These are phyloP conservation scores for Athrips mouffetella DNA, from an alignment of 2,888 invertebrate species.

Conservation along the genomic window DNA sequence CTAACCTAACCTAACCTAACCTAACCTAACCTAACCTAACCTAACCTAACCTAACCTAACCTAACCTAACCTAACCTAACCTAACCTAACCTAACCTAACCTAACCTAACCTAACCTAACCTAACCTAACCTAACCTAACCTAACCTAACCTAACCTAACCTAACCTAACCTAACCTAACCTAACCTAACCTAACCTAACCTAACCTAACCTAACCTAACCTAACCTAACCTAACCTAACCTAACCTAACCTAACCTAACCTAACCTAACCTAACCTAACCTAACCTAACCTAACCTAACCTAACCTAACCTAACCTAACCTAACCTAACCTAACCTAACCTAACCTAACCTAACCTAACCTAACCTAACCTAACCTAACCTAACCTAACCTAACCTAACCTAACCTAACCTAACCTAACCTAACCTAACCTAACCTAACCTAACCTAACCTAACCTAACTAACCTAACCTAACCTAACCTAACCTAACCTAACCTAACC, in stretches of 20 bases:
- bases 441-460: not conserved
- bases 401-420: not conserved
- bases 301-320: slow-evolving; percentile 18
- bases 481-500: slow-evolving; percentile 9
- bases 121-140: slow-evolving; percentile 1
- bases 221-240: slow-evolving; percentile 14
- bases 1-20: slow-evolving; percentile 10
- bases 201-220: slow-evolving; percentile 11
- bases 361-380: slow-evolving; percentile 12
- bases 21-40: slow-evolving; percentile 10
- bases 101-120: not conserved
- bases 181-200: slow-evolving; percentile 6
- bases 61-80: slow-evolving; percentile 10
- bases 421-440: not conserved
- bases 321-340: slow-evolving; percentile 16
- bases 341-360: slow-evolving; percentile 15
- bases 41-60: slow-evolving; percentile 10
- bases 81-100: slow-evolving; percentile 8
- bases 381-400: slow-evolving; percentile 12
- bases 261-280: slow-evolving; percentile 18
- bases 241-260: slow-evolving; percentile 14
- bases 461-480: slow-evolving; percentile 8
- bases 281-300: slow-evolving; percentile 18
- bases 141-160: slow-evolving; percentile 10
- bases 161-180: slow-evolving; percentile 7